Percentiles rank a stretch among this genome's conserved stretches.
These are phyloP conservation scores for Coendou prehensilis DNA, from an alignment of 2,797 vertebrate genomes.

Conservation along the genomic window DNA sequence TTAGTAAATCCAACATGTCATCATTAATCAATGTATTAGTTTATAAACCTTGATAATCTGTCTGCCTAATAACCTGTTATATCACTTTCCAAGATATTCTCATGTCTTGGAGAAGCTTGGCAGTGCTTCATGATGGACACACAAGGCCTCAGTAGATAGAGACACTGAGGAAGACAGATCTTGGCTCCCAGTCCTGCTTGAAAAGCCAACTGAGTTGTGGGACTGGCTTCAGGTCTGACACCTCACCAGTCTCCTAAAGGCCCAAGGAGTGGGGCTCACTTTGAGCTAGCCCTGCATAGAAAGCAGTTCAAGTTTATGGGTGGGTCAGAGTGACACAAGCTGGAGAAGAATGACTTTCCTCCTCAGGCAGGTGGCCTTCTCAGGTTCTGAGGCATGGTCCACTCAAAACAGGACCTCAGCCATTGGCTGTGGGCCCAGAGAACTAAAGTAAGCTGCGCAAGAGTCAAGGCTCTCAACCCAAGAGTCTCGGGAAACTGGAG, in stretches of 20 bases:
- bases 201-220: background rate
- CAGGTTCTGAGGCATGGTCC: background rate
- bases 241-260: background rate
- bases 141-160: background rate
- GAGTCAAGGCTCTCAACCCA: background rate
- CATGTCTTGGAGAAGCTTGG: background rate
- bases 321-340: fast-evolving
- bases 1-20: background rate
- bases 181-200: background rate
- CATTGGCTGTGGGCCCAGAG: background rate
- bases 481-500: background rate
- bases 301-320: no score
- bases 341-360: fast-evolving
- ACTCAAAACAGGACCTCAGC: background rate
- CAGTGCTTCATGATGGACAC: background rate
- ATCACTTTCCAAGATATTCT: background rate
- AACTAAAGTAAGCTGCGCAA: background rate
- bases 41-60: background rate
- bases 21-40: background rate
- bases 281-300: background rate
- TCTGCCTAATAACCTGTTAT: background rate
- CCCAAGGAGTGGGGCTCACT: fast-evolving
- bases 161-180: background rate
- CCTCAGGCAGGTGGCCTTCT: background rate
- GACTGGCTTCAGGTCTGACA: background rate